A percentile compares a stretch with the other conserved stretches of the same genome.
Evolutionary conservation across 2,797 vertebrate species (phyloP).

Genomic region (Pseudomugil tenellus): DNA sequence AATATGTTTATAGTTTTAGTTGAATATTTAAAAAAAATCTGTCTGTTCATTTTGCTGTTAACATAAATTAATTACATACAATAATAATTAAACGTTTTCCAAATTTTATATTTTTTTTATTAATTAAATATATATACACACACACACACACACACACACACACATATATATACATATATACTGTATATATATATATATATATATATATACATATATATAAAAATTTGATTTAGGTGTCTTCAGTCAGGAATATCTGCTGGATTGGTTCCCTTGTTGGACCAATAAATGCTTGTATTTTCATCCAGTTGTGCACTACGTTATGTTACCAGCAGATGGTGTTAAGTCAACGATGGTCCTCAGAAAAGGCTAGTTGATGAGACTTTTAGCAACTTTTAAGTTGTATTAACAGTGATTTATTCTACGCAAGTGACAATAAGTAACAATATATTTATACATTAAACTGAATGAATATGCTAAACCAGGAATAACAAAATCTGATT

Average conservation of each 20-base stretch:
- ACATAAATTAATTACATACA: conserved; percentile 64
- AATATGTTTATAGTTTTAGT: conserved; percentile 29
- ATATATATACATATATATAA: too few species aligned
- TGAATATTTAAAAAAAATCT: conserved; percentile 71
- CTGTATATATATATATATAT: too few species aligned
- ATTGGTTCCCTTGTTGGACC: too few species aligned
- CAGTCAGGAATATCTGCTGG: too few species aligned
- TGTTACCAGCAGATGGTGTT: conserved; percentile 64
- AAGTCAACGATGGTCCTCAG: neutral
- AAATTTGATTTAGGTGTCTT: too few species aligned
- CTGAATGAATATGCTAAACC: neutral
- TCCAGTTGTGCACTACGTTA: neutral
- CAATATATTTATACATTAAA: neutral
- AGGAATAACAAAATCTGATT: neutral
- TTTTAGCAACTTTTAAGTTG: conserved; percentile 5
- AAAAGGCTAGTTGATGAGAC: neutral
- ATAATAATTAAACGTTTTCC: conserved; percentile 52
- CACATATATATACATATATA: too few species aligned
- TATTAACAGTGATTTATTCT: conserved; percentile 1
- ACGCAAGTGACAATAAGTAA: neutral
- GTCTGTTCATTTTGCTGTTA: conserved; percentile 87
- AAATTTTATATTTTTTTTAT: conserved; percentile 7
- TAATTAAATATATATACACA: too few species aligned
- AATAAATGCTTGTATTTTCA: neutral
- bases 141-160: too few species aligned